Conservation (phyloP, 1,140 invertebrate genomes). For the Nomia melanderi region DNA sequence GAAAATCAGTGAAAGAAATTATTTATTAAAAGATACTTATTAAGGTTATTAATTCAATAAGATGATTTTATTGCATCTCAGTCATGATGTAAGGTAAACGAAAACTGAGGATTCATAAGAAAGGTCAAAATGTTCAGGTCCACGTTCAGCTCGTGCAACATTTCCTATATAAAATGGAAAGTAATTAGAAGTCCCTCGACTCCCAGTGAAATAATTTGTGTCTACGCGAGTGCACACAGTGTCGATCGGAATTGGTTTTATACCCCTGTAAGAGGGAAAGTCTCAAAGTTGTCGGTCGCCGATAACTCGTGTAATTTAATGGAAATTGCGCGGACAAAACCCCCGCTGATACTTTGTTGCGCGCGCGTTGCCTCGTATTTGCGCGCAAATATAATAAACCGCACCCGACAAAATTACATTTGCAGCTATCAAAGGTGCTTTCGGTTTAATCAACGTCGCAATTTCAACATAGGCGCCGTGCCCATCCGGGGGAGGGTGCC, state of each 20-base stretch:
- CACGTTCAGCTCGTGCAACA: too few species aligned
- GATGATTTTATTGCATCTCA: too few species aligned
- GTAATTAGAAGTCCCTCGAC: too few species aligned
- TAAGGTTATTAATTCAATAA: too few species aligned
- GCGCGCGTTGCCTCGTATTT: constrained; percentile 17
- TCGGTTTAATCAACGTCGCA: constrained; percentile 26
- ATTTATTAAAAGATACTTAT: too few species aligned
- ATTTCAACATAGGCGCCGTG: neutral
- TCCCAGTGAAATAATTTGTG: neutral
- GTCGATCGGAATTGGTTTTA: neutral
- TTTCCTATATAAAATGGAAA: neutral
- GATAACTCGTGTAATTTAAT: neutral
- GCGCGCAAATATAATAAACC: constrained; percentile 11
- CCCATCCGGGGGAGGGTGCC: neutral
- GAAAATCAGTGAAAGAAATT: too few species aligned
- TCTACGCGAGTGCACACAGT: neutral
- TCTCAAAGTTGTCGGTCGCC: too few species aligned
- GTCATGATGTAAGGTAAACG: too few species aligned
- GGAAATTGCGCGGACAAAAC: neutral
- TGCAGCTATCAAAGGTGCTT: constrained; percentile 31
- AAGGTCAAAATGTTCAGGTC: too few species aligned
- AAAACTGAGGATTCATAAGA: too few species aligned
- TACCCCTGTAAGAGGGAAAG: neutral
- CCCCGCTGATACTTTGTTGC: neutral
- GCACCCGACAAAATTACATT: constrained; percentile 35